These are phyloP conservation scores for Heliconius cydno DNA, from an alignment of 2,888 invertebrate species.

Conservation along the genomic window DNA sequence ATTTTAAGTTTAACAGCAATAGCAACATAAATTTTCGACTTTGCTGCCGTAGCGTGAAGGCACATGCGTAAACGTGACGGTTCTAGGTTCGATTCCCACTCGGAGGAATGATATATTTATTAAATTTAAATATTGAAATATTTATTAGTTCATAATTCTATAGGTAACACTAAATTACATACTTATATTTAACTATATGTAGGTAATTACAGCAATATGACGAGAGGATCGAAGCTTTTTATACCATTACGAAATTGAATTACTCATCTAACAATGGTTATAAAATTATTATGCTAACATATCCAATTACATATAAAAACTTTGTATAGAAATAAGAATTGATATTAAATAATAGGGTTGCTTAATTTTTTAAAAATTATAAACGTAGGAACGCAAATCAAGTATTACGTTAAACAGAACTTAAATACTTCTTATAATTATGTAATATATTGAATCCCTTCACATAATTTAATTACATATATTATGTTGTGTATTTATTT, in stretches of 20 bases:
- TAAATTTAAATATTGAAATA: not conserved
- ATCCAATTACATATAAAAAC: not conserved
- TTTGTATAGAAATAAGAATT: not conserved
- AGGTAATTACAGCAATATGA: conserved; percentile 4
- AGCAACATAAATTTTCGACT: no score
- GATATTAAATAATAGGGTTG: not conserved
- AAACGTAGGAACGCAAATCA: no score
- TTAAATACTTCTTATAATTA: no score
- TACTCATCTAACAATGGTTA: conserved; percentile 13
- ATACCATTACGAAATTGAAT: conserved; percentile 17
- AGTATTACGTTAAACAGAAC: no score
- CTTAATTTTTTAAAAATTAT: not conserved
- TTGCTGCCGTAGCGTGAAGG: no score
- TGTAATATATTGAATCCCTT: no score
- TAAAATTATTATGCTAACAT: not conserved
- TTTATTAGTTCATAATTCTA: not conserved
- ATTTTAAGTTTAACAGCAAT: no score
- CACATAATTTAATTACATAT: no score
- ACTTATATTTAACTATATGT: not conserved
- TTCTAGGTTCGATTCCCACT: no score
- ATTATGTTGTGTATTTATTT: no score
- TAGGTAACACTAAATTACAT: not conserved
- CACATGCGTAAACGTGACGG: no score
- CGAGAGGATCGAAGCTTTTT: not conserved
- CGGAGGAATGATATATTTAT: no score